Base-by-base conservation (phyloP, 2,113 vertebrate genomes). In the Alosa alosa region DNA sequence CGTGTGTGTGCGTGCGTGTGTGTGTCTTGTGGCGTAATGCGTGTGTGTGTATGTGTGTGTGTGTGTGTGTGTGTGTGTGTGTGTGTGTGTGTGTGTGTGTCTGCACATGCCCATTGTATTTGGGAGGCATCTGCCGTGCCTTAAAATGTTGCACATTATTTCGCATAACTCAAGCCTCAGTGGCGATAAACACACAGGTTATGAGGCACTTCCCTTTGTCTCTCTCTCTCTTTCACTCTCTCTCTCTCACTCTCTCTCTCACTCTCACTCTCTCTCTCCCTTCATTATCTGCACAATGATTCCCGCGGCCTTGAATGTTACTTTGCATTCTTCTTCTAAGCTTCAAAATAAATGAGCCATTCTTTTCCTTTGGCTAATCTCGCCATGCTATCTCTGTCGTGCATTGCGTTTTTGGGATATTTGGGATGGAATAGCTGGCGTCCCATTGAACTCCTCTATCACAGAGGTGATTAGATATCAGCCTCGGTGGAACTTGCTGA, bases 91-190 rank as follows among this genome's bases (percentile, higher is more conserved):
- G 39, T 46, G 44, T 72, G 46, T 36, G 47, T 36, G 49, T 60
- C 55, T 75, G 64, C 36, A 50, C 83, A 85, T 82, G 85, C 83
- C 84, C 83, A 60, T 84, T 87, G 75, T 87, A 49, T 72, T 88
- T 89, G 82, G 85, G 68, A 87, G 75, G 83, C 49, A 45, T 87
- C 50, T 82, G 44, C 81, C 82, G 46, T 78, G 60, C 68, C 64
- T 87, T 60, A 83, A 87, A 39, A 88, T 82, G 87, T 88, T 87
- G 68, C 46, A 75, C 88, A 88, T 91, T 83, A 86, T 88, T 86
- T 82, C 64, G 8, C 25, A 81, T 86, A 88, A 83, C 64, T 83
- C 81, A 85, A 78, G 87, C 89, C 82, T 83, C 0, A 22, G 46
- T 87, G 83, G 64, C 84, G 83, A 84, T 81, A 47, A 89, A 86